A percentile compares a stretch with the other conserved stretches of the same genome.
Evolutionary conservation across 2,888 invertebrate species (phyloP).

Genomic region (Andrena chrysosceles): DNA sequence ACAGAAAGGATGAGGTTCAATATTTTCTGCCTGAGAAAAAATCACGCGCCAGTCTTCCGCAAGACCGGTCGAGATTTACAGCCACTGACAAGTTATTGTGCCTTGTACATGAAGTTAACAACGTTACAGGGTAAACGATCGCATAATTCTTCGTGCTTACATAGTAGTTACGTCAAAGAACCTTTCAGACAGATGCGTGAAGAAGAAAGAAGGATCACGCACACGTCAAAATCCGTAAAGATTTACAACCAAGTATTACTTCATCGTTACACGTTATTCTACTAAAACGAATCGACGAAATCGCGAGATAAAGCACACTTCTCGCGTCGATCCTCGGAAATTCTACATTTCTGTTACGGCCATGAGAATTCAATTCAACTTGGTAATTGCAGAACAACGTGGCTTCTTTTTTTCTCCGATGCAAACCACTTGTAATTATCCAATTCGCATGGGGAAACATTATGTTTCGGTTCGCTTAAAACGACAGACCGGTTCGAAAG

Average conservation of each 20-base stretch:
- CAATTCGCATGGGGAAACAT: constrained; percentile 12
- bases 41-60: constrained; percentile 2
- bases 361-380: neutral
- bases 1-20: constrained; percentile 18
- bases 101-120: constrained; percentile 32
- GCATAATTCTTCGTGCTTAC: constrained; percentile 29
- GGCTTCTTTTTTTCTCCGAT: neutral
- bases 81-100: constrained; percentile 24
- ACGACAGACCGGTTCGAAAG: neutral
- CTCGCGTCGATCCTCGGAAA: neutral
- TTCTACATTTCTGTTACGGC: neutral
- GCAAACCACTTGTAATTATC: neutral
- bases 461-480: constrained; percentile 16
- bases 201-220: neutral
- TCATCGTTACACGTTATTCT: neutral
- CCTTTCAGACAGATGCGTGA: too few relatives aligned
- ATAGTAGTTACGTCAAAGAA: neutral
- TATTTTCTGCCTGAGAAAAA: constrained; percentile 32
- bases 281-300: neutral
- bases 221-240: neutral
- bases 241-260: neutral
- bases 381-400: neutral
- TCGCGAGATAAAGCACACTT: neutral
- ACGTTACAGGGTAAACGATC: constrained; percentile 22
- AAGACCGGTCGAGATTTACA: constrained; percentile 31